Percentiles rank a stretch among this genome's conserved stretches.
Evolutionary conservation across 2,113 vertebrate genomes (phyloP).

Genomic region (Tapirus terrestris): DNA sequence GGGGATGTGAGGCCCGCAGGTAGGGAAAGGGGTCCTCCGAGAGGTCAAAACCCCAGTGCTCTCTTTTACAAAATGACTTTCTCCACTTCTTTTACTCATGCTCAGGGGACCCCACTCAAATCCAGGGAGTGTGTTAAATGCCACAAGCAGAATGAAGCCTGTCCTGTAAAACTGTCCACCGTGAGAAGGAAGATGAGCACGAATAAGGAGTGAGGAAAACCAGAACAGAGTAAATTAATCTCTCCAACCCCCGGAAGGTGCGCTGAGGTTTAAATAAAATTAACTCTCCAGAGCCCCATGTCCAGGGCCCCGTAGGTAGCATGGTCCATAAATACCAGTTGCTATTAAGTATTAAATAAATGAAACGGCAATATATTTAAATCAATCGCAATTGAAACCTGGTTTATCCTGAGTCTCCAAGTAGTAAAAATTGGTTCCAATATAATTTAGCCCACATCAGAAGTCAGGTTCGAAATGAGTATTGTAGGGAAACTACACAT

Average conservation of each 20-base stretch:
- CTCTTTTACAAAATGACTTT: neutral
- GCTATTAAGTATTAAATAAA: neutral
- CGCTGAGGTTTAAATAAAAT: neutral
- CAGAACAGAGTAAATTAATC: rapidly evolving
- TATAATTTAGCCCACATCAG: conserved; percentile 66
- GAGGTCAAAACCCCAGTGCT: rapidly evolving
- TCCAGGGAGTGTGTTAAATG: neutral
- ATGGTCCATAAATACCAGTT: neutral
- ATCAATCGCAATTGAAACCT: neutral
- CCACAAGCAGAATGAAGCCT: neutral
- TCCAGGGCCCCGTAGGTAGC: too few species aligned
- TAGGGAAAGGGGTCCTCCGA: too few species aligned
- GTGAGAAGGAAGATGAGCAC: neutral
- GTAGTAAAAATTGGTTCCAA: conserved; percentile 65
- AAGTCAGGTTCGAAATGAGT: conserved; percentile 38
- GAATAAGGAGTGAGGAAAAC: too few species aligned
- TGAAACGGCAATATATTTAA: neutral
- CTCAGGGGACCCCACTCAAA: neutral
- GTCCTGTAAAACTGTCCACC: rapidly evolving
- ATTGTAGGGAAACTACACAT: conserved; percentile 61
- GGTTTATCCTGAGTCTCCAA: conserved; percentile 32
- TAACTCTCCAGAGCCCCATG: neutral
- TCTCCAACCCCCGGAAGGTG: neutral
- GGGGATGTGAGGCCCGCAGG: too few species aligned
- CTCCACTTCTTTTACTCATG: rapidly evolving